A percentile compares a stretch with the other conserved stretches of the same genome.
phyloP scores from a whole-genome alignment of 2,797 vertebrate genomes.

The Nannoperca obscura region DNA sequence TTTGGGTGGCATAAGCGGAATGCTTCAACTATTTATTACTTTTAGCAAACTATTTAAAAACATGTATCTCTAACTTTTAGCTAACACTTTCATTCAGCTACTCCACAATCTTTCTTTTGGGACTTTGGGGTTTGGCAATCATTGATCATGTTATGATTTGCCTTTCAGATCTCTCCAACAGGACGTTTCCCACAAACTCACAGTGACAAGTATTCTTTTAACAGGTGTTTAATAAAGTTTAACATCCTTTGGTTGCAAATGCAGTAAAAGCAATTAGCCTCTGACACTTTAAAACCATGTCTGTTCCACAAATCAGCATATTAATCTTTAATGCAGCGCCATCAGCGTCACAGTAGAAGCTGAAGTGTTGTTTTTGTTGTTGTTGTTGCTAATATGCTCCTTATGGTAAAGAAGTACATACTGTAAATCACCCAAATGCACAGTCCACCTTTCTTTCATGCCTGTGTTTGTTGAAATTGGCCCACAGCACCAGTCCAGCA shows the following conservation, averaged over 20 bases:
- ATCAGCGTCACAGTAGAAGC: constrained; percentile 39
- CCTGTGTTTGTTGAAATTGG: constrained; percentile 64
- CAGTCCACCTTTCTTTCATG: constrained; percentile 49
- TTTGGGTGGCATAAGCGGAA: neutral
- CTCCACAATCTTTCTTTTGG: constrained; percentile 6
- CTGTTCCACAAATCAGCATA: constrained; percentile 46
- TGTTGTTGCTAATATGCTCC: constrained; percentile 40
- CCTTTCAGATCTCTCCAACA: constrained; percentile 23
- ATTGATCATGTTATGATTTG: constrained; percentile 20
- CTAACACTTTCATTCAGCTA: neutral
- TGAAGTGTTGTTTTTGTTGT: neutral
- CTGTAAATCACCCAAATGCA: constrained; percentile 50
- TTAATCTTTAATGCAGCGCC: constrained; percentile 23
- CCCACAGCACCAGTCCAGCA: constrained; percentile 38
- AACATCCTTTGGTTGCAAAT: constrained; percentile 49
- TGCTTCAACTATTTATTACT: neutral
- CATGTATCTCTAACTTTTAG: neutral
- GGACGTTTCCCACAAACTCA: constrained; percentile 34
- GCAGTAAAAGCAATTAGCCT: constrained; percentile 57
- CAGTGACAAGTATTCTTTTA: constrained; percentile 45
- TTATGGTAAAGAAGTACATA: constrained; percentile 46
- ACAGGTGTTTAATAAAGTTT: constrained; percentile 59
- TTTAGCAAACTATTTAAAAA: too few species aligned
- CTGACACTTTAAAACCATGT: constrained; percentile 37
- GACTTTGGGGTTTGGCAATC: neutral